These are phyloP conservation scores for Zygothrica quintamaculata DNA, from an alignment of 2,888 invertebrate genomes.

Conservation along the genomic window DNA sequence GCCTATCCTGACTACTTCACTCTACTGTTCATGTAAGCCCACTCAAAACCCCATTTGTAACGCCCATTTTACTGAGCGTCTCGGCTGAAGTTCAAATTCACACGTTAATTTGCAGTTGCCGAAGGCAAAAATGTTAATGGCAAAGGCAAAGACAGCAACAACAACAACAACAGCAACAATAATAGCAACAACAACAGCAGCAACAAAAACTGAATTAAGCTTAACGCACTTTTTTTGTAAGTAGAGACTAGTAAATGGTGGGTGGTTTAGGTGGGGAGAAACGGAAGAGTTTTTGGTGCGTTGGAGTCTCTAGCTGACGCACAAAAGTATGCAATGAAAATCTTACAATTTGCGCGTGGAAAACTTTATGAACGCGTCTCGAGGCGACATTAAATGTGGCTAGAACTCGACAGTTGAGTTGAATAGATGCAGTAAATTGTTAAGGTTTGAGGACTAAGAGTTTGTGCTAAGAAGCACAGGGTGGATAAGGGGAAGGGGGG, in stretches of 20 bases:
- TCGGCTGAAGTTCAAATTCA: constrained; percentile 53
- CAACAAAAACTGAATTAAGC: constrained; percentile 22
- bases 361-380: constrained; percentile 69
- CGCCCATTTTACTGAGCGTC: constrained; percentile 6
- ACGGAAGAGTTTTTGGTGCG: constrained; percentile 40
- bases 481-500: neutral
- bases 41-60: neutral
- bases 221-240: constrained; percentile 35
- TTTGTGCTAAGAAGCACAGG: neutral
- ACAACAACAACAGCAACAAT: constrained; percentile 14
- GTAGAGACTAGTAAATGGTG: neutral
- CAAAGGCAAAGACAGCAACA: constrained; percentile 29
- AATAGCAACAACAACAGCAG: constrained; percentile 13
- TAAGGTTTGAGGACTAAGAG: too few species aligned
- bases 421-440: neutral
- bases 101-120: constrained; percentile 67
- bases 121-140: constrained; percentile 64
- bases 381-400: constrained; percentile 61
- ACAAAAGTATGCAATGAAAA: constrained; percentile 70
- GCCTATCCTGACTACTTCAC: too few species aligned
- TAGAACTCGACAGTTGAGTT: neutral
- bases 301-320: constrained; percentile 47
- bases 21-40: too few species aligned
- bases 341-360: constrained; percentile 72
- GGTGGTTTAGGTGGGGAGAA: neutral